Evolutionary conservation across 2,888 invertebrate species (phyloP), one percentile per base, ranked within the genome.

Genomic region (Caenorhabditis panamensis): DNA sequence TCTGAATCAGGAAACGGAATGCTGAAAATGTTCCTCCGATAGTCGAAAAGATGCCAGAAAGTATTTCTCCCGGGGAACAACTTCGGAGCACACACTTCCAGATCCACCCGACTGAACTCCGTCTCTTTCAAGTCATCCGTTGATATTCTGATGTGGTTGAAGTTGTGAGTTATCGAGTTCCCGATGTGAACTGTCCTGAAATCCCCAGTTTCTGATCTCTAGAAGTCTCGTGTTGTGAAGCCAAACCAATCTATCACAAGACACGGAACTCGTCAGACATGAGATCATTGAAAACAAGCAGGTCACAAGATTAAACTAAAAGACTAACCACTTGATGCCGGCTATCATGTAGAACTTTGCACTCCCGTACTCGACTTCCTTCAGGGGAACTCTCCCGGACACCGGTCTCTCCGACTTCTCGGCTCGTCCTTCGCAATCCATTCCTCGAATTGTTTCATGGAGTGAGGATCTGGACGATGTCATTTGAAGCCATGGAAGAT

Each of bases 21-120:
- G 9, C 51, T 26, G 37, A 61, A 71, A 5, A 54, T 18, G 53
- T 62, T n/a, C 2, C 69, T 36, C 6, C 37, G 20, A 5, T 0
- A 13, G 28, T 71, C 69, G 44, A 62, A 71, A 8, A 71, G 24
- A 37, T 71, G 53, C 61, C 69, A 62, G 44, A 53, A 71, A 1
- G 18, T 51, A 37, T 31, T 71, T 9, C 61, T 26, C 13, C 37
- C 37, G 1, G 53, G 41, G 0, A 41, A 20, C 18, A 28, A 28
- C 18, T 37, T 18, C 0, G 62, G 61, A 20, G 36, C 26, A 24
- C 11, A n/a, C 9, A 69, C 36, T 13, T 69, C 51, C n/a, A 69
- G 0, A 11, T 51, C 20, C 28, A 71, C 69, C 11, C 41, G 61
- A 18, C 31, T 13, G 9, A 8, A 5, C 4, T 53, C 53, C 11